Evolutionary conservation across 2,113 vertebrate genomes (phyloP).

Genomic region (Rhodinocichla rosea): DNA sequence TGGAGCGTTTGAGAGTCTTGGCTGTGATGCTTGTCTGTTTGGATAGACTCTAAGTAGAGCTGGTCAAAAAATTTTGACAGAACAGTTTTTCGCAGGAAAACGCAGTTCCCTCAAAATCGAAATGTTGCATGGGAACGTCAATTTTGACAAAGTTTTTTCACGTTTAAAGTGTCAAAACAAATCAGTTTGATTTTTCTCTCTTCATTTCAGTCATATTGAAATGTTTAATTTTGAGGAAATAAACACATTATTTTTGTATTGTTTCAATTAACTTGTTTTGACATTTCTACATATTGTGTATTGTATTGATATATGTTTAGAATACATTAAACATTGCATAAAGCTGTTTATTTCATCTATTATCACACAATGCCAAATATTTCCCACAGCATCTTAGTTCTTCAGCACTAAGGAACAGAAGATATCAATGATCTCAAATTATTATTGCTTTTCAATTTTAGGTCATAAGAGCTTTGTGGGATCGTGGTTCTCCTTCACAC

Average conservation of each 20-base stretch:
- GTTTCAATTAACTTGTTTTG: slow-evolving; percentile 59
- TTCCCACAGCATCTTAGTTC: neutral
- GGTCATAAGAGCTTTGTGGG: neutral
- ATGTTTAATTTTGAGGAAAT: neutral
- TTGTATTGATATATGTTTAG: neutral
- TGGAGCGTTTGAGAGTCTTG: slow-evolving; percentile 49
- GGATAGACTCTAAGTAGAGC: slow-evolving; percentile 34
- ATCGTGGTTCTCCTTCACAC: neutral
- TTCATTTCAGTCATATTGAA: neutral
- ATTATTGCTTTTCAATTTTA: neutral
- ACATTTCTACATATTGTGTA: neutral
- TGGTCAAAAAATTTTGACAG: slow-evolving; percentile 64
- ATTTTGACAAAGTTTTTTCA: slow-evolving; percentile 46
- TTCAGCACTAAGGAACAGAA: neutral
- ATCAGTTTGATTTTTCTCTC: slow-evolving; percentile 16
- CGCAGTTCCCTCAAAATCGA: neutral
- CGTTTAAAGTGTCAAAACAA: slow-evolving; percentile 41
- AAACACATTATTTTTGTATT: slow-evolving; percentile 22
- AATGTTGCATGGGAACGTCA: slow-evolving; percentile 27
- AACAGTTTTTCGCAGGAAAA: slow-evolving; percentile 43
- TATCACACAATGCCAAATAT: neutral
- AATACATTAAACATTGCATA: neutral
- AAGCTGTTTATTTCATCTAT: neutral
- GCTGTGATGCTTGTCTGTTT: slow-evolving; percentile 52
- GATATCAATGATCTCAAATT: neutral